These are phyloP conservation scores for Mohoua ochrocephala DNA, from an alignment of 2,113 vertebrate genomes.

Conservation along the genomic window DNA sequence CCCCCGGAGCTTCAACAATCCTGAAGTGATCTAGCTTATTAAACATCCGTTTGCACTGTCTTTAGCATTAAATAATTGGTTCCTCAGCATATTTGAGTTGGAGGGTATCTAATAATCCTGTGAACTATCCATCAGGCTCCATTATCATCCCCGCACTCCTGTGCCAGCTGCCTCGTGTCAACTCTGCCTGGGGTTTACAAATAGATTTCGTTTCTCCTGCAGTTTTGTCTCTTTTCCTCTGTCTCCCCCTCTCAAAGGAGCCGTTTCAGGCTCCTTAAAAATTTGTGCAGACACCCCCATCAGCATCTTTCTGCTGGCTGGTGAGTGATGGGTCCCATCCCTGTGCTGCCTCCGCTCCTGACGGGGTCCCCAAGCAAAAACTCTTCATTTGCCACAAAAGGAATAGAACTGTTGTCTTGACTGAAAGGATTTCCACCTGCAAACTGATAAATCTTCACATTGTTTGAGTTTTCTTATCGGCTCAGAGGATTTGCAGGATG, in stretches of 20 bases:
- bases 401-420: constrained; percentile 56
- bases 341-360: not conserved
- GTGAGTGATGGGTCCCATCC: not conserved
- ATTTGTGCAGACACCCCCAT: not conserved
- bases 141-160: not conserved
- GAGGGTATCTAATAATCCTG: not conserved
- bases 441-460: constrained; percentile 42
- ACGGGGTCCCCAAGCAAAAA: not conserved
- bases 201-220: not conserved
- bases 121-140: not conserved
- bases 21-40: not conserved
- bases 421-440: constrained; percentile 51
- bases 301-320: constrained; percentile 8
- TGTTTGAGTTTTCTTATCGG: constrained; percentile 31
- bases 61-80: constrained; percentile 30
- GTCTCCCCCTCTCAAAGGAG: not conserved
- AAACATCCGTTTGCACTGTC: not conserved
- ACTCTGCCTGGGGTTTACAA: constrained; percentile 16
- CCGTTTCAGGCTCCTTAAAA: not conserved
- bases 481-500: constrained; percentile 6
- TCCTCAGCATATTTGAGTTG: constrained; percentile 22
- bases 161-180: not conserved
- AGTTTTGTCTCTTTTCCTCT: not conserved
- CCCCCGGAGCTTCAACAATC: not conserved
- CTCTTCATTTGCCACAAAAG: constrained; percentile 55